Evolutionary conservation across 1,140 invertebrate genomes (phyloP).

Genomic region (Artemia franciscana): DNA sequence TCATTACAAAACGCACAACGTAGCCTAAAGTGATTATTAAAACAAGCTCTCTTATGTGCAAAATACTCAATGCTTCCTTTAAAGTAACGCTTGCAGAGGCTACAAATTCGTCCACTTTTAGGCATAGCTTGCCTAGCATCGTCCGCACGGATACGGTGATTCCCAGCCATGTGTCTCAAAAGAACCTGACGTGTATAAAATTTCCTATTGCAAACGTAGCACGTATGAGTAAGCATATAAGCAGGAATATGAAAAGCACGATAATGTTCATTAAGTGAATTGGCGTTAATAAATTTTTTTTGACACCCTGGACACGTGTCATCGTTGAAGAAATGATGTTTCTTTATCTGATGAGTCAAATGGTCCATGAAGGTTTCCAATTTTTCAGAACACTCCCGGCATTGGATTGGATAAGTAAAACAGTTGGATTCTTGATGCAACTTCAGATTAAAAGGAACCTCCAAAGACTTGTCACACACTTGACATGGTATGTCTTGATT

Average conservation of each 20-base stretch:
- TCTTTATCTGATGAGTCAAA: neutral
- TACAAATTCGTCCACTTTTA: neutral
- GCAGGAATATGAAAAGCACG: neutral
- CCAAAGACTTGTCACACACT: neutral
- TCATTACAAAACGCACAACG: neutral
- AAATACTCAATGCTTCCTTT: neutral
- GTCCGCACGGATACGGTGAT: neutral
- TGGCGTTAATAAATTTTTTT: neutral
- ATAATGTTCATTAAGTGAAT: neutral
- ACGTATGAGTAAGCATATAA: neutral
- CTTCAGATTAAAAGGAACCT: neutral
- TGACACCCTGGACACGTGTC: neutral
- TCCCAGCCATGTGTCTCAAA: neutral
- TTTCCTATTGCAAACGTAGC: neutral
- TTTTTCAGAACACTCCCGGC: neutral
- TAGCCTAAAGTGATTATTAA: neutral
- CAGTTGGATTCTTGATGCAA: neutral
- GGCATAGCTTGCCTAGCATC: neutral
- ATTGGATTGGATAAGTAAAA: neutral
- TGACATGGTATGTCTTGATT: too few species aligned
- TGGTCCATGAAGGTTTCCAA: neutral
- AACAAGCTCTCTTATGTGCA: neutral
- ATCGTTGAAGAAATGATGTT: neutral
- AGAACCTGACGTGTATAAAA: neutral
- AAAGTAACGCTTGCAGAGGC: neutral